phyloP scores from a whole-genome alignment of 2,113 vertebrate genomes.

The Smithornis capensis region DNA sequence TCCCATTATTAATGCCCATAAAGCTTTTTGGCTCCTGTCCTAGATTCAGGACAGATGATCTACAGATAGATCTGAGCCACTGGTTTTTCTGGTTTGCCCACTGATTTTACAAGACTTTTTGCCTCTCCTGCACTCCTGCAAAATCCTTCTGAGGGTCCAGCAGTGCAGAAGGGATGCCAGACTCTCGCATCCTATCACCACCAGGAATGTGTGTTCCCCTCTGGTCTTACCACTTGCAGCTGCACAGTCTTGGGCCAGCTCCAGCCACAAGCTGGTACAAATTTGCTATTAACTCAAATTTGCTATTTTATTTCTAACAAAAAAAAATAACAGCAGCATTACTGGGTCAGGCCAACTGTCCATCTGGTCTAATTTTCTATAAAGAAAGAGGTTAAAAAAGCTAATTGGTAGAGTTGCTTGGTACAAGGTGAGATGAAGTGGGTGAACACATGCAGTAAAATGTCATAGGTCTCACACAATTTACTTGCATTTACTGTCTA shows the following conservation, averaged over 20 bases:
- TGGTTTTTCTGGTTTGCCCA: background rate
- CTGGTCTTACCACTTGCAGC: background rate
- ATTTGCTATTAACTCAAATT: background rate
- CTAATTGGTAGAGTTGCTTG: background rate
- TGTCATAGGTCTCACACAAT: background rate
- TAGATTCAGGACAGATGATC: background rate
- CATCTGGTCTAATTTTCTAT: background rate
- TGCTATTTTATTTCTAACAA: background rate
- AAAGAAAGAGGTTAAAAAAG: background rate
- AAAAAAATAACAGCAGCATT: background rate
- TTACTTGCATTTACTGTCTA: background rate
- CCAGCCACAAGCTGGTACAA: background rate
- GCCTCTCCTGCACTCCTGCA: background rate
- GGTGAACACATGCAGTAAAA: background rate
- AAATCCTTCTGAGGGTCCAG: background rate
- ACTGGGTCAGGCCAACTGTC: background rate
- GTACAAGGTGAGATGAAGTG: background rate
- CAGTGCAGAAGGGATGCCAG: background rate
- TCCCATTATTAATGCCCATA: background rate
- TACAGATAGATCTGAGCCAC: background rate
- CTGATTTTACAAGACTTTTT: background rate
- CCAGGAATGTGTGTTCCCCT: background rate
- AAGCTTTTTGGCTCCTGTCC: background rate
- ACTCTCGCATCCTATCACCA: rapidly evolving
- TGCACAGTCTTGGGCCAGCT: background rate